These are phyloP conservation scores for Notolabrus celidotus DNA, from an alignment of 2,797 vertebrate species.

Conservation along the genomic window DNA sequence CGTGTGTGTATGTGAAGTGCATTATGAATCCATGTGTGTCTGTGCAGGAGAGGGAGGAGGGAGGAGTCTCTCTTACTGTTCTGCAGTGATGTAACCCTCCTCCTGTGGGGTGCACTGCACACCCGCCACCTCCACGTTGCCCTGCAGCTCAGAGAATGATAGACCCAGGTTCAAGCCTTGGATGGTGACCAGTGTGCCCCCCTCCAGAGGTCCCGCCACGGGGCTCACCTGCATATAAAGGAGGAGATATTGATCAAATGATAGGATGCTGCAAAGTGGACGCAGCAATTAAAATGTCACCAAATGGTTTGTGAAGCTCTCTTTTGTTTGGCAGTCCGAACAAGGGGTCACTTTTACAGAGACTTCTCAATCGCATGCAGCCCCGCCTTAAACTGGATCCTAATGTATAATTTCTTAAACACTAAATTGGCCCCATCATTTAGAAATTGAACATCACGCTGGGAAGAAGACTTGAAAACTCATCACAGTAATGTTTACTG, in stretches of 20 bases:
- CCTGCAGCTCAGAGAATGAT: conserved; percentile 93
- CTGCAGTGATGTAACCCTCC: conserved; percentile 92
- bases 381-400: not conserved
- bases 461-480: too few species aligned
- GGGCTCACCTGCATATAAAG: conserved; percentile 87
- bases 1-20: conserved; percentile 24
- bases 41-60: conserved; percentile 27
- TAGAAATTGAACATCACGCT: too few species aligned
- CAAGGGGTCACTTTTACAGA: too few species aligned
- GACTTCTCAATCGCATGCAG: too few species aligned
- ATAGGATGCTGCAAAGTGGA: not conserved
- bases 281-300: too few species aligned
- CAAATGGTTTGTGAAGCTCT: too few species aligned
- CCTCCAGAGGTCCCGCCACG: conserved; percentile 91
- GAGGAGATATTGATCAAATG: not conserved
- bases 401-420: too few species aligned
- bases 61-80: conserved; percentile 89
- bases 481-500: too few species aligned
- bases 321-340: too few species aligned
- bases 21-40: conserved; percentile 10
- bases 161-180: conserved; percentile 94
- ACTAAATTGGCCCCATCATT: too few species aligned
- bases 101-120: conserved; percentile 89
- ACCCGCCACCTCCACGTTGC: conserved; percentile 93
- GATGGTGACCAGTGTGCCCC: conserved; percentile 95